Conservation (phyloP, 2,797 vertebrate genomes). For the Mustela erminea region DNA sequence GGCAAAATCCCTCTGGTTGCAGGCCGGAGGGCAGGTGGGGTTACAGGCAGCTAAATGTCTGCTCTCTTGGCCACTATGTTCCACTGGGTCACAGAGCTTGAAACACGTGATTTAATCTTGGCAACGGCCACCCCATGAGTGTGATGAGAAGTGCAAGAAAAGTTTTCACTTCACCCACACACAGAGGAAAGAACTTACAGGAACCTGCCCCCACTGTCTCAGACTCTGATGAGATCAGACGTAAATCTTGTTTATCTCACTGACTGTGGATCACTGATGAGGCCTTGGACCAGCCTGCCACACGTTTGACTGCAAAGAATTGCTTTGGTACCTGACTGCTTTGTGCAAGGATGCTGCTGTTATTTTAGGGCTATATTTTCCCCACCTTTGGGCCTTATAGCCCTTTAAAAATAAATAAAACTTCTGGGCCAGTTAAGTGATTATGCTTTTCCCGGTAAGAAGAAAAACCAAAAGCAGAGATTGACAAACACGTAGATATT, state of each 20-base stretch:
- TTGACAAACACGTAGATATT: not conserved
- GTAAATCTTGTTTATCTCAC: not conserved
- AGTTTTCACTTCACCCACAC: not conserved
- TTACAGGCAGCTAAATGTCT: not conserved
- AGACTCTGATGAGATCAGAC: not conserved
- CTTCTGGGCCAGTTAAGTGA: not conserved
- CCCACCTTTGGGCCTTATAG: not conserved
- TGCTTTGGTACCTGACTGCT: not conserved
- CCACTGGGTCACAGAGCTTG: not conserved
- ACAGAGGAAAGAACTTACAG: not conserved
- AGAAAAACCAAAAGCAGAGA: not conserved
- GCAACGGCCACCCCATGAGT: not conserved
- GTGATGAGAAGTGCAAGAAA: not conserved
- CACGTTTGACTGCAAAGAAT: constrained; percentile 1
- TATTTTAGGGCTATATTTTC: not conserved
- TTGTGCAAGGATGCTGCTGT: not conserved
- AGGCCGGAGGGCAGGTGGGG: not conserved
- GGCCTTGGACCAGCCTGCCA: not conserved
- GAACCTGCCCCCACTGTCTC: not conserved
- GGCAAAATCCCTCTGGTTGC: not conserved
- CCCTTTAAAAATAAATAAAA: constrained; percentile 31
- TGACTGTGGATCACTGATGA: not conserved
- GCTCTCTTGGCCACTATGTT: not conserved
- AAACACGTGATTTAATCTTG: not conserved
- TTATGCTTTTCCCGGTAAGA: not conserved